These are phyloP conservation scores for Copidosoma aretas DNA, from an alignment of 2,888 invertebrate genomes.

Conservation along the genomic window DNA sequence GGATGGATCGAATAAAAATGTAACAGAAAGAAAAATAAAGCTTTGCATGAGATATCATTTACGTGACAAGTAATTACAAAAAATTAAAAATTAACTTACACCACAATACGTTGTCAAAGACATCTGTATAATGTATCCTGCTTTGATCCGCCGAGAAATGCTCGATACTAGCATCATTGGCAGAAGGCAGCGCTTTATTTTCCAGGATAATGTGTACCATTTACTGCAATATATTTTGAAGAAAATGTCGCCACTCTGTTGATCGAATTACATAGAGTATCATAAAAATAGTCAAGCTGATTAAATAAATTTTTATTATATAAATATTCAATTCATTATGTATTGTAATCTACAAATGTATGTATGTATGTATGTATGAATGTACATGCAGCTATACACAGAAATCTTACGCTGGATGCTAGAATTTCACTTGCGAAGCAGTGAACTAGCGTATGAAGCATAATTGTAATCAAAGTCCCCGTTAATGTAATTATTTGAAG, in stretches of 20 bases:
- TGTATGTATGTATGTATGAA: no score
- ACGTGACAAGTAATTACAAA: not conserved
- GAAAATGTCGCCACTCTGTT: conserved; percentile 23
- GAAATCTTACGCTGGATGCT: conserved; percentile 11
- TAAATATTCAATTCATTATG: not conserved
- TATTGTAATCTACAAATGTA: not conserved
- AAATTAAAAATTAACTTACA: conserved; percentile 4
- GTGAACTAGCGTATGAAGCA: conserved; percentile 22
- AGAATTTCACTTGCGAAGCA: conserved; percentile 26
- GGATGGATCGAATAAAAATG: no score
- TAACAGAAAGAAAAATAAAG: no score
- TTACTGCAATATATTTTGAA: conserved; percentile 19
- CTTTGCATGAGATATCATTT: no score
- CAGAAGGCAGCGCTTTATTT: not conserved
- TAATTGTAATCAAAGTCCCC: conserved; percentile 19
- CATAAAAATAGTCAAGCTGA: not conserved
- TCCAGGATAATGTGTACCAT: conserved; percentile 16
- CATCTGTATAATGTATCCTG: conserved; percentile 18
- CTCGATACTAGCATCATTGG: conserved; percentile 28
- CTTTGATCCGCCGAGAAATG: conserved; percentile 14
- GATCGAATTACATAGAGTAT: not conserved
- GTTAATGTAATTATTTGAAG: conserved; percentile 9
- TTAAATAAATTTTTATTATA: not conserved
- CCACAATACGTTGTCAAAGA: conserved; percentile 23
- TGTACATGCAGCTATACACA: not conserved